Evolutionary conservation across 2,888 invertebrate genomes (phyloP).

Genomic region (Oithona nana): DNA sequence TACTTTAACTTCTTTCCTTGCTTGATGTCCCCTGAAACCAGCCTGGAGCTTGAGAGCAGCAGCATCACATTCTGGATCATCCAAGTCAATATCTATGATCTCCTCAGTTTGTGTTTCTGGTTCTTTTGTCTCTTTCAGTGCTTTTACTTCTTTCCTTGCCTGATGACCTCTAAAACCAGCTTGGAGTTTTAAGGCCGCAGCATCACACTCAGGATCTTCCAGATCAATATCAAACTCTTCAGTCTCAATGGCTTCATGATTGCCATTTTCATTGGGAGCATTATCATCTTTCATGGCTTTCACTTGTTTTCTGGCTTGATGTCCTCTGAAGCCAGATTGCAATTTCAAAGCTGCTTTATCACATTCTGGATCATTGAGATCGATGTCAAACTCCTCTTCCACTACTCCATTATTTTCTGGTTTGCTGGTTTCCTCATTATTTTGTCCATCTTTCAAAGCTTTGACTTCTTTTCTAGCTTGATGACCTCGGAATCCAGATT

Average conservation of each 20-base stretch:
- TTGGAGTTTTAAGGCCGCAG: conserved; percentile 6
- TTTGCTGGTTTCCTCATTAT: not conserved
- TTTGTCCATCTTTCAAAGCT: not conserved
- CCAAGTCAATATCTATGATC: conserved; percentile 2
- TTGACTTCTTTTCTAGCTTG: not conserved
- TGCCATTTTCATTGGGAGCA: not conserved
- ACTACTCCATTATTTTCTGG: not conserved
- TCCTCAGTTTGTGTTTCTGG: not conserved
- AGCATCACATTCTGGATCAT: not conserved
- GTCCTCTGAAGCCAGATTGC: conserved; percentile 9
- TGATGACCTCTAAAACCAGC: conserved; percentile 3
- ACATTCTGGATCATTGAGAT: not conserved
- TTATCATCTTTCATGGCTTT: not conserved
- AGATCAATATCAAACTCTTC: not conserved
- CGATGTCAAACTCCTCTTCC: not conserved
- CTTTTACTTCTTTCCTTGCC: not conserved
- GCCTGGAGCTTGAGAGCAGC: conserved; percentile 7
- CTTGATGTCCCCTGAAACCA: conserved; percentile 4
- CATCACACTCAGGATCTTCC: not conserved
- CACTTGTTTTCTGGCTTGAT: not conserved
- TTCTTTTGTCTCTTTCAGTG: not conserved
- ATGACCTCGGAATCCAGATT: conserved; percentile 8
- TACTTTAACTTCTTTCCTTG: not conserved
- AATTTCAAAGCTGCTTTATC: not conserved
- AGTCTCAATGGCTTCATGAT: not conserved